Evolutionary conservation across 37 sponge, comb jelly and placozoan species (phyloP).

Genomic region (Aphrocallistes beatrix): DNA sequence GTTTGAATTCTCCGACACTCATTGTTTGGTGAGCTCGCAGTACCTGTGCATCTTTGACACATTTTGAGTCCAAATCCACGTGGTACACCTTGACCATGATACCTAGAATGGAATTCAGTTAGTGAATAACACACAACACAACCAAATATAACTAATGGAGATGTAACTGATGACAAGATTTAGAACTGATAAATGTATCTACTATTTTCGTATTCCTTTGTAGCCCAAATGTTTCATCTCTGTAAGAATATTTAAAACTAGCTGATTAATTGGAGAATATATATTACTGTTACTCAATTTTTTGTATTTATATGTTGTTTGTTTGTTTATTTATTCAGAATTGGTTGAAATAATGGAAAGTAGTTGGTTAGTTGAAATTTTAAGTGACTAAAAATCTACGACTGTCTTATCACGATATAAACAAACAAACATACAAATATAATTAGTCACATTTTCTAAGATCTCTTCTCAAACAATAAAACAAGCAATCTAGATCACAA

Average conservation of each 20-base stretch:
- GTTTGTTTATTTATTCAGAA: no score
- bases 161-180: background rate
- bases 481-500: background rate
- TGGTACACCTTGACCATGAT: constrained; percentile 45
- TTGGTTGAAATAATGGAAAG: no score
- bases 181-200: background rate
- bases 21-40: constrained; percentile 42
- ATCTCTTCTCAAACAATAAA: background rate
- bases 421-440: background rate
- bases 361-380: no score
- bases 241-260: no score
- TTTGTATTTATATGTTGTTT: no score
- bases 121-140: background rate
- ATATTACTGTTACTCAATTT: no score
- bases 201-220: no score
- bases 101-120: constrained; percentile 34
- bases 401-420: no score
- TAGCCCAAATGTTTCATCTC: no score
- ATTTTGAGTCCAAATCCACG: constrained; percentile 35
- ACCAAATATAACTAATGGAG: background rate
- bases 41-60: constrained; percentile 21
- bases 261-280: no score
- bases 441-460: background rate
- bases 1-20: constrained; percentile 48
- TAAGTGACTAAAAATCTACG: no score